These are phyloP conservation scores for Limnothrissa miodon DNA, from an alignment of 2,113 vertebrate species.

Conservation along the genomic window DNA sequence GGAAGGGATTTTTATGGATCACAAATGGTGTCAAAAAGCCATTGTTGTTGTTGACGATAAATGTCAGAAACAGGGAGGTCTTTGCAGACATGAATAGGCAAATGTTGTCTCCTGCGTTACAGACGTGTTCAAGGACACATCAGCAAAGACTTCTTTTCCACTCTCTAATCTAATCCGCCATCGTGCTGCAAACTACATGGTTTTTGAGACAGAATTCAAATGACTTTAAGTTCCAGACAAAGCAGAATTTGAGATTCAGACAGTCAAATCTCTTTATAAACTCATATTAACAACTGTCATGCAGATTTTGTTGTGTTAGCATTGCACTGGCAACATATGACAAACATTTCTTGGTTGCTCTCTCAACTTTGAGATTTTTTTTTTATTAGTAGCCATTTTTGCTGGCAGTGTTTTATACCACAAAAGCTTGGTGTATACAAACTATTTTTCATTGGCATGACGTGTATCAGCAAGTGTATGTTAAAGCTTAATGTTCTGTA, in stretches of 20 bases:
- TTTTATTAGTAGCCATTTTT: not conserved
- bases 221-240: not conserved
- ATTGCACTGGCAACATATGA: not conserved
- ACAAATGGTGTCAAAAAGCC: not conserved
- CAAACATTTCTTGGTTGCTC: not conserved
- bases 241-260: not conserved
- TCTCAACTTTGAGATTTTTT: no score
- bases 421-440: constrained; percentile 34
- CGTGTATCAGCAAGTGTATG: constrained; percentile 36
- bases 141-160: not conserved
- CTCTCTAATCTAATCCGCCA: not conserved
- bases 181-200: not conserved
- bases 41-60: not conserved
- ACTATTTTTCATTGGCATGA: not conserved
- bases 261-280: not conserved
- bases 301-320: not conserved
- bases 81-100: not conserved
- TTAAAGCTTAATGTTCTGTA: constrained; percentile 48
- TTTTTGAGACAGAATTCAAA: not conserved
- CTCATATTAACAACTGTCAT: not conserved
- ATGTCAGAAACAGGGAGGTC: not conserved
- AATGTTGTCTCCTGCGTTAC: not conserved
- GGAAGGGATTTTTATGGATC: constrained; percentile 9
- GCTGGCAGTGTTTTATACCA: constrained; percentile 14
- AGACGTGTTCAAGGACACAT: not conserved